Conservation (phyloP, 2,888 invertebrate genomes). For the Andrena praecox region DNA sequence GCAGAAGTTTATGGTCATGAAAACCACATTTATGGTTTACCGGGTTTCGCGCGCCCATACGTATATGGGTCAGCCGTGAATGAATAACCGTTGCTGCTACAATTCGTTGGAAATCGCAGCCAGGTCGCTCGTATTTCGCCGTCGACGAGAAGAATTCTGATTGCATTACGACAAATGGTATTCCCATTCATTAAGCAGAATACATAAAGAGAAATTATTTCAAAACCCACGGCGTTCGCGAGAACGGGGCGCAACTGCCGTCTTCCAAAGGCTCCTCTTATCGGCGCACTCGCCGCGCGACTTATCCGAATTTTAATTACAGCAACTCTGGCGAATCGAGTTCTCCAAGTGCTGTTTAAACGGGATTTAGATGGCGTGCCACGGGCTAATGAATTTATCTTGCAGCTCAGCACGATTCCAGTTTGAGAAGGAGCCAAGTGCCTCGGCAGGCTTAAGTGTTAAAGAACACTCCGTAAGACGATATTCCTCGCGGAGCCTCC, state of each 20-base stretch:
- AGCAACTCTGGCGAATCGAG: conserved; percentile 18
- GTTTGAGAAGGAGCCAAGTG: no score
- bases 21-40: conserved; percentile 62
- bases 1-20: conserved; percentile 58
- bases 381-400: conserved; percentile 24
- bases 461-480: background rate
- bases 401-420: background rate
- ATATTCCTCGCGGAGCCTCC: background rate
- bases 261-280: background rate
- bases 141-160: background rate
- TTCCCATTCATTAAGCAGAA: background rate
- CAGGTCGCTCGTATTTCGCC: conserved; percentile 14
- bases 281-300: conserved; percentile 11
- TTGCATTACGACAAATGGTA: conserved; percentile 3
- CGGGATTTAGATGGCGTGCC: conserved; percentile 14
- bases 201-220: no score
- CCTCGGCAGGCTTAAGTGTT: background rate
- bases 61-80: conserved; percentile 35
- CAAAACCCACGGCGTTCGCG: background rate
- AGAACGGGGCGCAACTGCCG: background rate
- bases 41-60: conserved; percentile 25
- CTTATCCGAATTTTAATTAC: conserved; percentile 28
- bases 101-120: conserved; percentile 48
- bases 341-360: conserved; percentile 24
- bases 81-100: conserved; percentile 48